Base-by-base conservation (phyloP, 1,140 invertebrate species). In the Hyles euphorbiae region DNA sequence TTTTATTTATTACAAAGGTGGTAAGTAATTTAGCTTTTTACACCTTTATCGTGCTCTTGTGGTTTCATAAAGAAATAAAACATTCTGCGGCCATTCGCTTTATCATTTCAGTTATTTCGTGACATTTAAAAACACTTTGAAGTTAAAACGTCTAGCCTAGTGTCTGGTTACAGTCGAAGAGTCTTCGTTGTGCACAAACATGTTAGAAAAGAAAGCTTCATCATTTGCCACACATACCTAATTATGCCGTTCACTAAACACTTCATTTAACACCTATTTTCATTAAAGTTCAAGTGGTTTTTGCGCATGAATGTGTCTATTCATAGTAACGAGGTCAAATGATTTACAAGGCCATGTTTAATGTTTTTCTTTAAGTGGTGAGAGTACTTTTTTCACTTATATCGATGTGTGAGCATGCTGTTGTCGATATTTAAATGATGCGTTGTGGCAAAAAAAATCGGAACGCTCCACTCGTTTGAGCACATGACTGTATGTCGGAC, bases 341-440 rank as follows among this genome's bases (percentile, higher is more conserved):
- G 57, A 56, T 56, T 61, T 49, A 72, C 59, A 71, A 56, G 65
- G 63, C 61, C 55, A 12, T 52, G 51, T 59, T 65, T 56, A 59
- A 72, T 70, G 64, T 70, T 73, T 75, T 73, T 61, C 63, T 74
- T 73, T 72, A 70, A 63, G 59, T 64, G 62, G 74, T 61, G 71
- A 74, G 69, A 76, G 71, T 74, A 72, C 70, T 76, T 70, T 46
- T 70, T 67, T 61, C 58, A 40, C 69, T 54, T 67, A 71, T 76
- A 73, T 58, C 68, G 61, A 73, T 74, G 67, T 74, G 60, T 62
- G 61, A 63, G 69, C 74, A 70, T 58, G 59, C 60, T 69, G 66
- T 70, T 72, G 72, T 77, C 68, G 69, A 64, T 65, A 78, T 78
- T 76, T 69, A 78, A 78, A 81, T 76, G 66, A 76, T 72, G 63